Conservation (phyloP, 1,140 invertebrate species). For the Thereuonema tuberculata region DNA sequence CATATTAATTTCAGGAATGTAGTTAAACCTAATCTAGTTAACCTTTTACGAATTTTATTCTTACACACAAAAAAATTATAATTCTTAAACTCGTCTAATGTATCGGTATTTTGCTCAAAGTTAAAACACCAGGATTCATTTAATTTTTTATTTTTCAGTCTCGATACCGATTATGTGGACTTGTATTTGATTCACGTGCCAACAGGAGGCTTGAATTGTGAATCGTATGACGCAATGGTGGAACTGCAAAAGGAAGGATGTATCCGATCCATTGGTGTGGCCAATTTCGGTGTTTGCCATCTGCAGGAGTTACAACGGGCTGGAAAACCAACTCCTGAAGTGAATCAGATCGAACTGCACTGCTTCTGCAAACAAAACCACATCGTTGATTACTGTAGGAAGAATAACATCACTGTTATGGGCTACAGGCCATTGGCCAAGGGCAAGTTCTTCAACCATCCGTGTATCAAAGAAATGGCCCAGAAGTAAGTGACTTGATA, state of each 20-base stretch:
- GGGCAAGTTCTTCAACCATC: constrained; percentile 19
- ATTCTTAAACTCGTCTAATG: no score
- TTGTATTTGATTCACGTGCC: no score
- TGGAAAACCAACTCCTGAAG: constrained; percentile 21
- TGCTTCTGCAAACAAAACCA: constrained; percentile 21
- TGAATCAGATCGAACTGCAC: constrained; percentile 28
- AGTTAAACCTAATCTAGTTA: no score
- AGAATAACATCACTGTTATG: constrained; percentile 23
- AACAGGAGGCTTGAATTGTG: no score
- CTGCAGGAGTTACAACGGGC: constrained; percentile 20
- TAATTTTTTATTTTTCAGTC: no score
- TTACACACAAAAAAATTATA: no score
- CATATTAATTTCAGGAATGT: no score
- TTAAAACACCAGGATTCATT: no score
- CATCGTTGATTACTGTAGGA: constrained; percentile 23
- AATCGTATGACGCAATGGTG: no score
- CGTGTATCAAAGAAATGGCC: not conserved
- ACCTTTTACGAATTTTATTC: no score
- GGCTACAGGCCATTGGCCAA: constrained; percentile 26
- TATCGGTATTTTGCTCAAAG: no score
- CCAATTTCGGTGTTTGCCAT: constrained; percentile 26
- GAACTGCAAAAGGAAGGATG: constrained; percentile 22
- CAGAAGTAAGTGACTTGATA: not conserved
- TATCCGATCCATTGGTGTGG: constrained; percentile 26
- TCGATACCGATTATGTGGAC: no score